These are phyloP conservation scores for Trachemys scripta DNA, from an alignment of 2,113 vertebrate species.

Conservation along the genomic window DNA sequence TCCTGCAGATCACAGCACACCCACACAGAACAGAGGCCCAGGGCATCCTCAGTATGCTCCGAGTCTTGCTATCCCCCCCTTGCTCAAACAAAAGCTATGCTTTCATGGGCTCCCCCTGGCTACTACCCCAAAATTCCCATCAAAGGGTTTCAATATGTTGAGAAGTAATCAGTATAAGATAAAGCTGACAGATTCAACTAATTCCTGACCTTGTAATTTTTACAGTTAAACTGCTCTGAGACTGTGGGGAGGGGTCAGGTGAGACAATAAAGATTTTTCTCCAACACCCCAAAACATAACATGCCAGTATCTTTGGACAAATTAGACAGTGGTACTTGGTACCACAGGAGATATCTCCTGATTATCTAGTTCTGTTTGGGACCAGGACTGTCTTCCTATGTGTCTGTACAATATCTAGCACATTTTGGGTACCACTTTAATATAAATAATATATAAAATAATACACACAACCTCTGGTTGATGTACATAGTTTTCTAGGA, in stretches of 20 bases:
- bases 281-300: not conserved
- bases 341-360: not conserved
- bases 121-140: not conserved
- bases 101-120: not conserved
- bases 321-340: no score
- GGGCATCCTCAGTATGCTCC: not conserved
- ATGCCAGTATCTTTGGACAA: not conserved
- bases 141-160: not conserved
- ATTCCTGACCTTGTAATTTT: not conserved
- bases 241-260: not conserved
- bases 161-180: not conserved
- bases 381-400: accelerated
- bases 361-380: accelerated
- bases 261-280: not conserved
- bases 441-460: not conserved
- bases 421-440: not conserved
- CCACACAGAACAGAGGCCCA: no score
- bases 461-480: accelerated
- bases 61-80: not conserved
- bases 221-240: not conserved
- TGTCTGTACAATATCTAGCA: accelerated
- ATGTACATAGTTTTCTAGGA: accelerated
- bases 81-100: not conserved
- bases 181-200: not conserved
- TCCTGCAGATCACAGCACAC: not conserved